Evolutionary conservation across 2,888 invertebrate genomes (phyloP).

Genomic region (Lathronympha strigana): DNA sequence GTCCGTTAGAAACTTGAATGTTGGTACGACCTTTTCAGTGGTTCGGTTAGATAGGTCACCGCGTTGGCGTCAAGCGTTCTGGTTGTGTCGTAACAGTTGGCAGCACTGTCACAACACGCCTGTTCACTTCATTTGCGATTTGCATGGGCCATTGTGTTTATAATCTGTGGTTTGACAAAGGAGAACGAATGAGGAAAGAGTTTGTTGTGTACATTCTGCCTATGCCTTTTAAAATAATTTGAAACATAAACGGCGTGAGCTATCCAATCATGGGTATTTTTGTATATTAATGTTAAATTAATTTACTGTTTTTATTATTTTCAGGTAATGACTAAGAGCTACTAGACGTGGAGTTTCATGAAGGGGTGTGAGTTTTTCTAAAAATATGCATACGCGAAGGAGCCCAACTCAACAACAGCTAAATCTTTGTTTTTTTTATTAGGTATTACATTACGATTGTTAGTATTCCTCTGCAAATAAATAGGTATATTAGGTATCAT

Average conservation of each 20-base stretch:
- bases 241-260: neutral
- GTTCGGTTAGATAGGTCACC: slow-evolving; percentile 29
- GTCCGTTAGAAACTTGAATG: slow-evolving; percentile 5
- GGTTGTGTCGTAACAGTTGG: slow-evolving; percentile 36
- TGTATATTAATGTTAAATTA: neutral
- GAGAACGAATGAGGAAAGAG: neutral
- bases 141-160: slow-evolving; percentile 22
- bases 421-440: too few relatives aligned
- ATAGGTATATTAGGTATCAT: too few relatives aligned
- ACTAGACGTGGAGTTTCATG: neutral
- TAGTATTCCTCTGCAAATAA: too few relatives aligned
- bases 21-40: slow-evolving; percentile 13
- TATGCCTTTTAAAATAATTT: neutral
- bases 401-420: too few relatives aligned
- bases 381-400: too few relatives aligned
- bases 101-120: slow-evolving; percentile 33
- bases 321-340: slow-evolving; percentile 6
- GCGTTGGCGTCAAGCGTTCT: slow-evolving; percentile 39
- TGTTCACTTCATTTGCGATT: slow-evolving; percentile 32
- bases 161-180: slow-evolving; percentile 25
- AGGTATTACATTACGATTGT: too few relatives aligned
- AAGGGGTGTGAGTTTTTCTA: too few relatives aligned
- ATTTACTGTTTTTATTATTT: neutral
- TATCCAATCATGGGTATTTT: neutral
- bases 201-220: neutral